Percentiles rank a stretch among this genome's conserved stretches.
phyloP scores from a whole-genome alignment of 1,140 invertebrate species.

The Zeugodacus cucurbitae region DNA sequence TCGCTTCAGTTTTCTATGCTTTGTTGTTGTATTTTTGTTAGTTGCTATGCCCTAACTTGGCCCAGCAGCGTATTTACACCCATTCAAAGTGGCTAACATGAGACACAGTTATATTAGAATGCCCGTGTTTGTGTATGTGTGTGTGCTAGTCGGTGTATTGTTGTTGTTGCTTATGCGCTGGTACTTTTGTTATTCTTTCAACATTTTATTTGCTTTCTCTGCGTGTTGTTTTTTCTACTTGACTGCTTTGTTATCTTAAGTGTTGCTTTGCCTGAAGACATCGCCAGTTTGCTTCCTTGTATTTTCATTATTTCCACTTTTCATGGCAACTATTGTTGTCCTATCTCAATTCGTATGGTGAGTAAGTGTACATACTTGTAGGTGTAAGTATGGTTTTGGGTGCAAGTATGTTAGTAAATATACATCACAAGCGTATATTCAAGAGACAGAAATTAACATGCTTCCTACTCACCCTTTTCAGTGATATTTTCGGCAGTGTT shows the following conservation, averaged over 20 bases:
- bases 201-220: slow-evolving; percentile 24
- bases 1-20: background rate
- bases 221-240: slow-evolving; percentile 2
- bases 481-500: no score
- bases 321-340: background rate
- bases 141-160: background rate
- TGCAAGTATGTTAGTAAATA: background rate
- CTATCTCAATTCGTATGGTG: background rate
- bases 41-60: background rate
- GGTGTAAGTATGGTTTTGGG: background rate
- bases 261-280: slow-evolving; percentile 24
- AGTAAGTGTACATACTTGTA: background rate
- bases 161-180: background rate
- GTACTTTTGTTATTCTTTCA: slow-evolving; percentile 5
- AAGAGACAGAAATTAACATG: background rate
- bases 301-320: background rate
- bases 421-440: background rate
- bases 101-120: background rate
- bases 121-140: background rate
- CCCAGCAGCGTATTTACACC: background rate
- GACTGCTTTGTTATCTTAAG: slow-evolving; percentile 35
- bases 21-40: background rate
- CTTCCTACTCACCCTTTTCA: no score
- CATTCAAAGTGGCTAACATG: background rate
- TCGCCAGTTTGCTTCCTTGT: slow-evolving; percentile 4